These are phyloP conservation scores for Ochropleura leucogaster DNA, from an alignment of 2,888 invertebrate species.

Conservation along the genomic window DNA sequence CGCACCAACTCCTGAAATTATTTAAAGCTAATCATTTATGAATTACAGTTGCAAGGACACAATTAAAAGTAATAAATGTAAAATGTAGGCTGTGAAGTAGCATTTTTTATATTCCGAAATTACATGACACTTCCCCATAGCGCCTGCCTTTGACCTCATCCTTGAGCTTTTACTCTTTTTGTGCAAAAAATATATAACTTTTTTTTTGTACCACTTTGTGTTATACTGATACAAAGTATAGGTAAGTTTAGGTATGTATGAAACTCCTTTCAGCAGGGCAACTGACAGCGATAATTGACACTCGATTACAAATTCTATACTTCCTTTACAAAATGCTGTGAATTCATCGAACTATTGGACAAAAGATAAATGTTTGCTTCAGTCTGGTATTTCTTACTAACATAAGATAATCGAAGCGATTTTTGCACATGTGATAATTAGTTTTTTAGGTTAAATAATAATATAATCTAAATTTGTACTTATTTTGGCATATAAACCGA, in stretches of 20 bases:
- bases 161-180: not conserved
- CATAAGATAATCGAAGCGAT: not conserved
- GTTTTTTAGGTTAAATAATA: too few relatives aligned
- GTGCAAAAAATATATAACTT: too few relatives aligned
- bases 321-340: not conserved
- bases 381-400: conserved; percentile 1
- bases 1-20: conserved; percentile 90
- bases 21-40: too few relatives aligned
- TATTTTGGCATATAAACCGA: too few relatives aligned
- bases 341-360: conserved; percentile 27
- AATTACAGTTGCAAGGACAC: not conserved
- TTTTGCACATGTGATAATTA: too few relatives aligned
- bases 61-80: not conserved
- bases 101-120: not conserved
- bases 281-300: conserved; percentile 38
- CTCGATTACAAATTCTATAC: conserved; percentile 29
- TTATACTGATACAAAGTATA: conserved; percentile 13
- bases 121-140: not conserved
- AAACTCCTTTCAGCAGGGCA: conserved; percentile 7
- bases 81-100: not conserved
- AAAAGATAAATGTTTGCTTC: conserved; percentile 26
- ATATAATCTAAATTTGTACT: too few relatives aligned
- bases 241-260: not conserved
- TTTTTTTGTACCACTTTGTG: not conserved
- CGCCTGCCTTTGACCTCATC: not conserved